A percentile compares a stretch with the other conserved stretches of the same genome.
Conservation (phyloP, 2,888 invertebrate species). For the Polyommatus iphigenia region DNA sequence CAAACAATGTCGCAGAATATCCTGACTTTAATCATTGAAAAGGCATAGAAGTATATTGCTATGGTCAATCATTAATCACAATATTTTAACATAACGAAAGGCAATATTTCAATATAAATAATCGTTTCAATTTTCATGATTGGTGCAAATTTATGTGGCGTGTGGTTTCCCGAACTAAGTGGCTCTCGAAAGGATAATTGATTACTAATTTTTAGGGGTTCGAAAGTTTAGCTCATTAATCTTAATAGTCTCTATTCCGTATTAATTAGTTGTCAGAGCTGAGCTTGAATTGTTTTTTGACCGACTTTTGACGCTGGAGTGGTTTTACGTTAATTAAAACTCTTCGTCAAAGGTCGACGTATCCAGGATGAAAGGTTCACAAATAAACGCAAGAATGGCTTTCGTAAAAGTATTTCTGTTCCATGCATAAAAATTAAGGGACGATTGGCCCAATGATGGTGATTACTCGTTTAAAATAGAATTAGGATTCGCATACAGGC, state of each 20-base stretch:
- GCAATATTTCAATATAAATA: slow-evolving; percentile 35
- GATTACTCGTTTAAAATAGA: too few relatives aligned
- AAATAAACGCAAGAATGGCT: background rate
- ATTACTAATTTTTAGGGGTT: slow-evolving; percentile 32
- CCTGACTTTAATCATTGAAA: slow-evolving; percentile 10
- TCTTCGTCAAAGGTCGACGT: background rate
- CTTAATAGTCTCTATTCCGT: background rate
- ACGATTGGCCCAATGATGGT: too few relatives aligned
- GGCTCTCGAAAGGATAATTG: slow-evolving; percentile 31
- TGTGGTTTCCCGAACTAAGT: slow-evolving; percentile 33
- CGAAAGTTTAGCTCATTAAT: background rate
- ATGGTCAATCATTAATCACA: background rate
- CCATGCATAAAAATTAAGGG: too few relatives aligned
- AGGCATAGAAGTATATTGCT: background rate
- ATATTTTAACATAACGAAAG: slow-evolving; percentile 16
- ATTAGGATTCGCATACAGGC: too few relatives aligned
- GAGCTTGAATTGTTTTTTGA: background rate
- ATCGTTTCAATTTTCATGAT: slow-evolving; percentile 35
- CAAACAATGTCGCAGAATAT: background rate
- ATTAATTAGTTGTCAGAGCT: slow-evolving; percentile 2
- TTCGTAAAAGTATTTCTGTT: background rate
- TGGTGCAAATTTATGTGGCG: slow-evolving; percentile 35
- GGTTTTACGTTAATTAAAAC: slow-evolving; percentile 9
- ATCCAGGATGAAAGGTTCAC: background rate
- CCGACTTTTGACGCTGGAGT: background rate